Percentiles rank a stretch among this genome's conserved stretches.
These are phyloP conservation scores for Aegypius monachus DNA, from an alignment of 2,113 vertebrate species.

Conservation along the genomic window DNA sequence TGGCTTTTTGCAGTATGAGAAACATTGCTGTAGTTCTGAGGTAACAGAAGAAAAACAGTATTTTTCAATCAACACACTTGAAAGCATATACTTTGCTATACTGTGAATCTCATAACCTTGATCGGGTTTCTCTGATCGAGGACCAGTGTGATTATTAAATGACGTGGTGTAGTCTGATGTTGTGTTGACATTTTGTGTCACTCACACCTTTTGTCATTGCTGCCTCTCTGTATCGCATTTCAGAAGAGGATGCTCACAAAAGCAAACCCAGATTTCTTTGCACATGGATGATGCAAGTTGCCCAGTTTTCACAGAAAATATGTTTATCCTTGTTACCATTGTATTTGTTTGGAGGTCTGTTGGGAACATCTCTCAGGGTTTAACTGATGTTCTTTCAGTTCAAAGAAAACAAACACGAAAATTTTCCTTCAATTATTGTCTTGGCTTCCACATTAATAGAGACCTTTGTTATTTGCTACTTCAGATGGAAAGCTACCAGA, in stretches of 20 bases:
- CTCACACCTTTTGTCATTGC: background rate
- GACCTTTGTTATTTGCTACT: background rate
- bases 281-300: background rate
- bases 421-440: background rate
- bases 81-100: background rate
- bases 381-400: background rate
- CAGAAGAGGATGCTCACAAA: background rate
- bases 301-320: background rate
- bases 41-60: background rate
- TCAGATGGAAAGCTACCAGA: background rate
- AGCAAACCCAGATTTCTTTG: background rate
- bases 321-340: background rate
- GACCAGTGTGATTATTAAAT: background rate
- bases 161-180: background rate
- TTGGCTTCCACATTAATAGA: background rate
- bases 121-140: background rate
- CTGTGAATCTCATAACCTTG: background rate
- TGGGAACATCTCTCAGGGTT: background rate
- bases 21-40: background rate
- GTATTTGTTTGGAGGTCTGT: background rate
- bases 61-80: background rate
- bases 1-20: background rate
- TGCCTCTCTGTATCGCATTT: background rate
- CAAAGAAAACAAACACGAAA: background rate
- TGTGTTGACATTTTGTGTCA: background rate